phyloP scores from a whole-genome alignment of 2,888 invertebrate genomes.

The Watsonalla cultraria region DNA sequence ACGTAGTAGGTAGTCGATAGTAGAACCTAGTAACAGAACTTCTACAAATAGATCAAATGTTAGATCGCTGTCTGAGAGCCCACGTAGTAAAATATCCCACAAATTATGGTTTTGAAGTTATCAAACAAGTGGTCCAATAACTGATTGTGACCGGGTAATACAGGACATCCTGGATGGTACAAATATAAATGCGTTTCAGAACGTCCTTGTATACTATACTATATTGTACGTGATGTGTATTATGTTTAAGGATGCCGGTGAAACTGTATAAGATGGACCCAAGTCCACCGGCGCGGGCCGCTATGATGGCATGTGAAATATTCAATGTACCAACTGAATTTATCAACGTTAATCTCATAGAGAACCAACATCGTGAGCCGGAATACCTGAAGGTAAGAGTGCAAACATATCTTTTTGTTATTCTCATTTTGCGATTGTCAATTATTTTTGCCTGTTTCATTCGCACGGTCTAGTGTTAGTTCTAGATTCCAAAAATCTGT shows the following conservation, averaged over 20 bases:
- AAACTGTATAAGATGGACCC: conserved; percentile 43
- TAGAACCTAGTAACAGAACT: too few species aligned
- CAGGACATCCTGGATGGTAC: too few species aligned
- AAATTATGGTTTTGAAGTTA: too few species aligned
- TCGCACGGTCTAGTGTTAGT: background rate
- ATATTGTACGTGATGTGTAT: background rate
- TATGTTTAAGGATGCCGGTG: conserved; percentile 37
- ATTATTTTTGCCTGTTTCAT: background rate
- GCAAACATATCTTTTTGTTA: background rate
- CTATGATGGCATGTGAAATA: conserved; percentile 46
- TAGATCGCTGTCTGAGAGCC: too few species aligned
- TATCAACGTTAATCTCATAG: conserved; percentile 33
- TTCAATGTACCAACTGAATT: conserved; percentile 34
- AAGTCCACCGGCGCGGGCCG: conserved; percentile 48
- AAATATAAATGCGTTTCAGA: too few species aligned
- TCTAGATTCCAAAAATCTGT: background rate
- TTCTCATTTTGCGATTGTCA: background rate
- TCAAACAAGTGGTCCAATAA: too few species aligned
- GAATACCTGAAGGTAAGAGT: conserved; percentile 57
- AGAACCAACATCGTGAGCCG: conserved; percentile 47
- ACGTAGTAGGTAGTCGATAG: too few species aligned
- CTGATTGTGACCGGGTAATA: too few species aligned
- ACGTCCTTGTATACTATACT: background rate
- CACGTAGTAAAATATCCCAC: too few species aligned
- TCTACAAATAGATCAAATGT: too few species aligned